phyloP scores from a whole-genome alignment of 2,888 invertebrate genomes.

The Plebejus anna region DNA sequence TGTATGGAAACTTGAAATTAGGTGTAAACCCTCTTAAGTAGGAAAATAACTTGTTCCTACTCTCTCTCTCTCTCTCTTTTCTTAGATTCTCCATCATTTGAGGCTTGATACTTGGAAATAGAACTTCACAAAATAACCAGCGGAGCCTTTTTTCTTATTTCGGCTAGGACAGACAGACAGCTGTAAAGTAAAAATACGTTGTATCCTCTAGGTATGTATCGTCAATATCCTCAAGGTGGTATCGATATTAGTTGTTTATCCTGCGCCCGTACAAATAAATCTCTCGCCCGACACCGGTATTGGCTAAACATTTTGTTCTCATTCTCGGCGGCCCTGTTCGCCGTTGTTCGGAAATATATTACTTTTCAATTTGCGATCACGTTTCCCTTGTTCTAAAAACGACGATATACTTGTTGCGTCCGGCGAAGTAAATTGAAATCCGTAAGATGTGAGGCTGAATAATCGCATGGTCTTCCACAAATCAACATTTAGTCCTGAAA shows the following conservation, averaged over 20 bases:
- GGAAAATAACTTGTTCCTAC: no score
- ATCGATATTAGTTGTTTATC: conserved; percentile 26
- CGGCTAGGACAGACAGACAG: not conserved
- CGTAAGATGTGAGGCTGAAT: not conserved
- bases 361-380: conserved; percentile 24
- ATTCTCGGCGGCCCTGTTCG: not conserved
- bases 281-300: conserved; percentile 20
- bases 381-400: conserved; percentile 14
- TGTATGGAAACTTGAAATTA: no score
- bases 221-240: conserved; percentile 28
- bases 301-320: conserved; percentile 25
- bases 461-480: not conserved
- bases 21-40: no score
- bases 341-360: conserved; percentile 22
- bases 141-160: not conserved
- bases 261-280: conserved; percentile 24
- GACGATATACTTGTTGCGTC: conserved; percentile 4
- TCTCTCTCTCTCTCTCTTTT: no score
- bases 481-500: not conserved
- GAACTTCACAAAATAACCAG: no score
- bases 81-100: not conserved
- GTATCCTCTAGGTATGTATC: not conserved
- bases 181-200: not conserved
- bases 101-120: no score
- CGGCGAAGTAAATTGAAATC: not conserved